Conservation (phyloP, 2,797 vertebrate species). For the Argentina silus region DNA sequence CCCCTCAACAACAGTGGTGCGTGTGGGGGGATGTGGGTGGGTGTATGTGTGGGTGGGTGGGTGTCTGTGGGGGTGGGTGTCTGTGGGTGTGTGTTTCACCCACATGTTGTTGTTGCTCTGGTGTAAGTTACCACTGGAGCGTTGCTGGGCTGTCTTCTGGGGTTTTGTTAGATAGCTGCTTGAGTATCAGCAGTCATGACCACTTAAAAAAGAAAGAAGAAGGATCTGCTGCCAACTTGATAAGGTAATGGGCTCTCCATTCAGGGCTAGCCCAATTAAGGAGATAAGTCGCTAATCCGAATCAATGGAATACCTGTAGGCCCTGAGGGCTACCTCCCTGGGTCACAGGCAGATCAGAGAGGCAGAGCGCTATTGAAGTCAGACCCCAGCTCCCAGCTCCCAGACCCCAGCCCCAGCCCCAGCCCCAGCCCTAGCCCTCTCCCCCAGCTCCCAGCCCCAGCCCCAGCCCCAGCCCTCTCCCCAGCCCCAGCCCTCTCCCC, state of each 20-base stretch:
- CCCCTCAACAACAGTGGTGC: constrained; percentile 51
- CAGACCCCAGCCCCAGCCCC: neutral
- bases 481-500: no score
- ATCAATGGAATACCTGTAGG: constrained; percentile 62
- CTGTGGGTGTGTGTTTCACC: neutral
- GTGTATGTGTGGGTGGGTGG: neutral
- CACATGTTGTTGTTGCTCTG: neutral
- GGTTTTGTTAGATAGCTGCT: constrained; percentile 38
- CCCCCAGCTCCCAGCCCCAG: neutral
- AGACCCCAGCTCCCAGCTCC: neutral
- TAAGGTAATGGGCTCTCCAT: constrained; percentile 52
- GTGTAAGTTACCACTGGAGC: constrained; percentile 24
- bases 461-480: no score
- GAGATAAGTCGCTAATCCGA: constrained; percentile 60
- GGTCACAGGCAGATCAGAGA: constrained; percentile 46
- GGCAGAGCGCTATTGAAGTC: constrained; percentile 48
- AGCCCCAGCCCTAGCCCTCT: neutral
- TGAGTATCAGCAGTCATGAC: constrained; percentile 41
- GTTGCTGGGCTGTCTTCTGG: constrained; percentile 38
- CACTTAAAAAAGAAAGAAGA: constrained; percentile 34
- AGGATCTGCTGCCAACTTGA: constrained; percentile 34
- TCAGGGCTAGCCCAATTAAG: constrained; percentile 46
- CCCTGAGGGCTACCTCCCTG: constrained; percentile 30
- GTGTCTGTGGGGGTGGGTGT: constrained; percentile 18
- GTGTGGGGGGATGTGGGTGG: constrained; percentile 13